phyloP scores from a whole-genome alignment of 1,140 invertebrate species.

The Maconellicoccus hirsutus region DNA sequence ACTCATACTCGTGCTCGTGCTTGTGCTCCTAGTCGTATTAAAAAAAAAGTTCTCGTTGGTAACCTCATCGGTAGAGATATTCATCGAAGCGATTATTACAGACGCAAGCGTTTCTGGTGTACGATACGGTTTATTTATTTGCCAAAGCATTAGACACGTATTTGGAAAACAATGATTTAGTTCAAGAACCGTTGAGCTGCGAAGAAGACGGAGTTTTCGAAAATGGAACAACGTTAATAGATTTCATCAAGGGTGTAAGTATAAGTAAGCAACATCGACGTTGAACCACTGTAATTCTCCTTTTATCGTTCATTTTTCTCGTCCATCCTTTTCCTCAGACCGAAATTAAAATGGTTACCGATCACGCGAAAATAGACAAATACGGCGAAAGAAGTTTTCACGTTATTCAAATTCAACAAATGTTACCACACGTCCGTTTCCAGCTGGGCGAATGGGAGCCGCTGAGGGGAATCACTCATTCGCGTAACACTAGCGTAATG shows the following conservation, averaged over 20 bases:
- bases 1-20: too few species aligned
- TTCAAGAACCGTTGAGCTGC: background rate
- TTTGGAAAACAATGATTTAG: background rate
- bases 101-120: constrained; percentile 90
- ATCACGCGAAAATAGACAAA: background rate
- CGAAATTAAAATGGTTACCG: background rate
- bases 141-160: constrained; percentile 67
- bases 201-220: background rate
- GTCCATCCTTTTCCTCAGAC: too few species aligned
- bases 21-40: too few species aligned
- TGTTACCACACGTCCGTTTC: background rate
- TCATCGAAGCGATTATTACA: too few species aligned
- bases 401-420: background rate
- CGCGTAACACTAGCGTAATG: constrained; percentile 35
- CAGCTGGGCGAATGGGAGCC: constrained; percentile 53
- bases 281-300: background rate
- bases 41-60: too few species aligned
- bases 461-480: constrained; percentile 38
- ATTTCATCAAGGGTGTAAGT: constrained; percentile 89
- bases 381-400: background rate
- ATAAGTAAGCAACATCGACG: background rate
- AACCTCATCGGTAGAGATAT: too few species aligned
- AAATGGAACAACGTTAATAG: constrained; percentile 77
- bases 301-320: too few species aligned
- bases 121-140: constrained; percentile 87